Evolutionary conservation across 2,888 invertebrate genomes (phyloP), one percentile per base, ranked within the genome.

Genomic region (Apamea monoglypha): DNA sequence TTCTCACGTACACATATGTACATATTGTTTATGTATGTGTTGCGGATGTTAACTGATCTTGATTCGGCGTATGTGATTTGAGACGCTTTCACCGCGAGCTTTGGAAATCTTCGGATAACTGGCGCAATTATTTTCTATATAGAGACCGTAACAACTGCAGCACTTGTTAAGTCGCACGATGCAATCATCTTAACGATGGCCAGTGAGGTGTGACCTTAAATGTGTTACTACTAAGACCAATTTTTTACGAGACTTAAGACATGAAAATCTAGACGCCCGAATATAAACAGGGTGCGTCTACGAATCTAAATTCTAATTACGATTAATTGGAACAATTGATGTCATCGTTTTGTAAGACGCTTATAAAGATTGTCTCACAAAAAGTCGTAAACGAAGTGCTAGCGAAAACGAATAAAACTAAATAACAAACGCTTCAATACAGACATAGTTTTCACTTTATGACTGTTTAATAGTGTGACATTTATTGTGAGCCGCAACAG

Each of bases 31-130:
- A 93, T 92, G 92, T 89, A 90, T 93, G 92, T 92, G 93, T 94
- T 92, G 93, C 93, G 94, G 93, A 95, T 95, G 96, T 94, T 95
- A 95, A 95, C 96, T 94, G 94, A 96, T 95, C 95, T 95, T 92
- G 95, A 95, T 95, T 94, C 92, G 89, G 91, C 90, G 93, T 92
- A 94, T 95, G 95, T 94, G 96, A 96, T 96, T 96, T 95, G 95
- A 95, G 92, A 91, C 91, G 94, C 94, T 94, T 95, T 95, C 94
- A 91, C 93, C 91, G 88, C 87, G 86, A 90, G 90, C 90, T 89
- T 90, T 85, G 89, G 86, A 88, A 88, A 90, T 81, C 88, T 88
- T 83, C 87, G 83, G 82, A 87, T 87, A 88, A 88, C 87, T 89
- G 87, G 86, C 88, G 90, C 91, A 89, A 91, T 92, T 89, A 88